phyloP scores from a whole-genome alignment of 2,888 invertebrate genomes.

The Latrodectus elegans region DNA sequence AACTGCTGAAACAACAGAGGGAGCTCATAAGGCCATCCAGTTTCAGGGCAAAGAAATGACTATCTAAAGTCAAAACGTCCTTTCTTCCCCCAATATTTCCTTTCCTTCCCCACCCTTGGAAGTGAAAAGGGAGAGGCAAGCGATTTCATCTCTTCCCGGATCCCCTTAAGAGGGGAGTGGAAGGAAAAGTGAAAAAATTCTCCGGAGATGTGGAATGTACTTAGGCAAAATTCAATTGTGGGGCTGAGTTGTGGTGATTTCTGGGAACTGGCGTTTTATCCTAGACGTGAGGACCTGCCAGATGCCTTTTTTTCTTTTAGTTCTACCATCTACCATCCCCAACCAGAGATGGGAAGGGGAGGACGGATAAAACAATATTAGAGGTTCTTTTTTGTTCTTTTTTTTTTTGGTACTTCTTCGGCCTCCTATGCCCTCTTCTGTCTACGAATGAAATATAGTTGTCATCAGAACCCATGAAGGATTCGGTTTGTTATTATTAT shows the following conservation, averaged over 20 bases:
- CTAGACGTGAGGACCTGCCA: slow-evolving; percentile 21
- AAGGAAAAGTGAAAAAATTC: neutral
- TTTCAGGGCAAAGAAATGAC: neutral
- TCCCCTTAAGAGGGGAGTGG: neutral
- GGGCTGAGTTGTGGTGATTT: slow-evolving; percentile 56
- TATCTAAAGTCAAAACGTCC: neutral
- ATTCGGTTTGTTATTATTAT: slow-evolving; percentile 41
- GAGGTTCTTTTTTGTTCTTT: neutral
- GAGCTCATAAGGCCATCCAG: neutral
- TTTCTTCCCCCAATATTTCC: neutral
- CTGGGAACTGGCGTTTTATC: slow-evolving; percentile 8
- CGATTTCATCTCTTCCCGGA: neutral
- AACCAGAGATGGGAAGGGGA: neutral
- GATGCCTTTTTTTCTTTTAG: neutral
- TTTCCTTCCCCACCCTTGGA: neutral
- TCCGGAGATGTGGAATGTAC: slow-evolving; percentile 48
- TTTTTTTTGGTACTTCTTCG: neutral
- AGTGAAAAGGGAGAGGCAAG: neutral
- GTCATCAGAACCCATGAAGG: slow-evolving; percentile 32
- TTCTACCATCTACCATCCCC: neutral
- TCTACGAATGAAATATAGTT: slow-evolving; percentile 40
- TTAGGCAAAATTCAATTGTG: slow-evolving; percentile 61
- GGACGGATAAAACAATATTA: neutral
- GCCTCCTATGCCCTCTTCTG: neutral
- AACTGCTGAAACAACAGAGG: slow-evolving; percentile 51